Percentiles rank a stretch among this genome's conserved stretches.
These are phyloP conservation scores for Platorchestia sp. DNA, from an alignment of 1,140 invertebrate genomes.

Conservation along the genomic window DNA sequence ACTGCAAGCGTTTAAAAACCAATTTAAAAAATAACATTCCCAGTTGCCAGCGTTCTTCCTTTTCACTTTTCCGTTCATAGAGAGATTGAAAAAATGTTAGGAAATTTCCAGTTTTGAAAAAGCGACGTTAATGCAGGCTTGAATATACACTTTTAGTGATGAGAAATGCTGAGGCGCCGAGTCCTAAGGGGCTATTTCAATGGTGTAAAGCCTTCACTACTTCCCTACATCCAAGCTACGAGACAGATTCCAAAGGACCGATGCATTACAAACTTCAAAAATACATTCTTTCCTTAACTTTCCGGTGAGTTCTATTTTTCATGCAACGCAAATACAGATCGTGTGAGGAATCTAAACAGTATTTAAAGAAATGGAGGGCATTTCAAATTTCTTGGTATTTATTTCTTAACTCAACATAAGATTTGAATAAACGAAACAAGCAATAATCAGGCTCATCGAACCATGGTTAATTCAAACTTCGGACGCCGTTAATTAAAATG, in stretches of 20 bases:
- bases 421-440: background rate
- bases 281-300: too few relatives aligned
- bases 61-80: background rate
- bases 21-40: background rate
- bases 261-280: too few relatives aligned
- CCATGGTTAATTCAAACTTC: background rate
- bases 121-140: background rate
- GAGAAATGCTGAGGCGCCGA: background rate
- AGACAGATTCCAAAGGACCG: too few relatives aligned
- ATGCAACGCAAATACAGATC: background rate
- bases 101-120: background rate
- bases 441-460: background rate
- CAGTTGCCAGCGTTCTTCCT: too few relatives aligned
- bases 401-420: background rate
- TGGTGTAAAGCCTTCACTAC: too few relatives aligned
- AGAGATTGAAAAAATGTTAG: background rate
- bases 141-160: background rate
- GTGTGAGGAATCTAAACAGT: too few relatives aligned
- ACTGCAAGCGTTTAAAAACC: background rate
- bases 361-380: background rate
- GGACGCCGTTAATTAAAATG: background rate
- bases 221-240: too few relatives aligned
- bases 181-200: too few relatives aligned
- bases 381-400: background rate
- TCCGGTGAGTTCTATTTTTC: background rate